A percentile compares a stretch with the other conserved stretches of the same genome.
Conservation (phyloP, 1,140 invertebrate species). For the Aphelenchoides besseyi region DNA sequence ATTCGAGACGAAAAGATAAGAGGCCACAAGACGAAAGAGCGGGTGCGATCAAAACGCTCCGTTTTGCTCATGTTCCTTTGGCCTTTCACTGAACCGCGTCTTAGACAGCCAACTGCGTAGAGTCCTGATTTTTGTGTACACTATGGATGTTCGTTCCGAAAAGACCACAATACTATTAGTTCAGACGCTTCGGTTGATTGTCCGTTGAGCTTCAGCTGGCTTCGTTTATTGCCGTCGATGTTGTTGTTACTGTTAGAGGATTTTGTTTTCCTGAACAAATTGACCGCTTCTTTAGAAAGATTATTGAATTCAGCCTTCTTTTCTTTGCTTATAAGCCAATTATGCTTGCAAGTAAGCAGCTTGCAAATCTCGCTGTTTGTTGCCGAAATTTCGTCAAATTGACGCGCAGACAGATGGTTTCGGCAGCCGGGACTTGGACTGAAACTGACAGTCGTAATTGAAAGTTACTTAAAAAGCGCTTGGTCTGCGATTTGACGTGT, state of each 20-base stretch:
- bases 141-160: not conserved
- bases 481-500: too few species aligned
- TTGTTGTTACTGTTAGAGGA: not conserved
- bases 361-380: too few species aligned
- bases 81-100: not conserved
- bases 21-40: not conserved
- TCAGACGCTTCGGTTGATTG: not conserved
- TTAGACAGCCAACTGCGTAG: not conserved
- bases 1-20: not conserved
- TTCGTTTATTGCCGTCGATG: not conserved
- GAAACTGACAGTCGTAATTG: too few species aligned
- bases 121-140: constrained; percentile 1
- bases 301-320: too few species aligned
- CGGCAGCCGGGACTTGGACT: too few species aligned
- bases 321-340: too few species aligned
- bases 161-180: not conserved
- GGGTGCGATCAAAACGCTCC: not conserved
- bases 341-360: too few species aligned
- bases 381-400: too few species aligned
- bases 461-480: too few species aligned
- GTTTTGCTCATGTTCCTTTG: not conserved
- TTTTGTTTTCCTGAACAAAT: too few species aligned
- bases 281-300: too few species aligned
- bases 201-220: not conserved
- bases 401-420: too few species aligned